Base-by-base conservation (phyloP, 2,888 invertebrate genomes). In the Leptogaster cylindrica region DNA sequence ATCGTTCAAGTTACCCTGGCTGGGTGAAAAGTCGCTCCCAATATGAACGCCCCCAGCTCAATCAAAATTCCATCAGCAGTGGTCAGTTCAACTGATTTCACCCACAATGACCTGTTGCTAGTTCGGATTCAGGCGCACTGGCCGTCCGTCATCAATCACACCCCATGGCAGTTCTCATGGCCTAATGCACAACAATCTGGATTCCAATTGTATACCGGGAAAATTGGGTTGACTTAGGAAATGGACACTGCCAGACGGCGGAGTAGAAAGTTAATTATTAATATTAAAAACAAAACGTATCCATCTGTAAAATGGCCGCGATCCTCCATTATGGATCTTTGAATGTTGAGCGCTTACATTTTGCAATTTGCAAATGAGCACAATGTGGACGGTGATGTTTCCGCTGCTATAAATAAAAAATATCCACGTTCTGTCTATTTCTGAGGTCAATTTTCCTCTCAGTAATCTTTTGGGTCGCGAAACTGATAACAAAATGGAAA, bases 21-120 rank as follows among this genome's bases (percentile, higher is more conserved):
- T 33, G 52, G 16, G 31, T 16, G 52, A 52, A 52, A 52, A 52
- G 31, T 31, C 52, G 18, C 33, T 33, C 52, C 31, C 52, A 18
- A 52, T 33, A 52, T 20, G 20, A 16, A 20, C 20, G 10, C 50
- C 33, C 23, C 27, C 52, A 52, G 52, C 52, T 52, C 33, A 52
- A 52, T 52, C 52, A 52, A 52, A 52, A 33, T 52, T 33, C 52
- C 52, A 52, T 52, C 52, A 52, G 28, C 52, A 52, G 33, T 52
- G 52, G 52, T 31, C 52, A 52, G 52, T 52, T 16, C 52, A 31
- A 33, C 2, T 16, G 18, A 18, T 52, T 31, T 52, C 52, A 20
- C 16, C 52, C 52, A n/a, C 20, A 16, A 28, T 52, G 20, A 52
- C 52, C 52, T 52, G 52, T 52, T 52, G 52, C 28, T 31, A n/a